These are phyloP conservation scores for Anolis sagrei DNA, from an alignment of 2,113 vertebrate genomes.

Conservation along the genomic window DNA sequence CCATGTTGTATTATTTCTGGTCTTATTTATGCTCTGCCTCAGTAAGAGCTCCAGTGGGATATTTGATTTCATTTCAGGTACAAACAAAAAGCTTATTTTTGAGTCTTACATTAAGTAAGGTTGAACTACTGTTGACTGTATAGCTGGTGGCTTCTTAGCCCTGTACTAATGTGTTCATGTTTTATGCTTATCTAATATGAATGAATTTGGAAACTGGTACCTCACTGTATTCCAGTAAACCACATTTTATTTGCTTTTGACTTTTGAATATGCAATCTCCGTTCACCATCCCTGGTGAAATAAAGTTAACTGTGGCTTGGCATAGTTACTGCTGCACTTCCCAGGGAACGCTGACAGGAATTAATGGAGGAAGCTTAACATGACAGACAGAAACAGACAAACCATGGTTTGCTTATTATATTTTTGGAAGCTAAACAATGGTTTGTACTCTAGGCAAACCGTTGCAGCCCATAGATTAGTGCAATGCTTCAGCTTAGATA, in stretches of 20 bases:
- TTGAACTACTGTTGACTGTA: not conserved
- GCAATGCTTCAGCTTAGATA: not conserved
- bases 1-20: not conserved
- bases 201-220: not conserved
- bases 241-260: not conserved
- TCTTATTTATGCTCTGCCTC: not conserved
- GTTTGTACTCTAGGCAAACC: not conserved
- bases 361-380: not conserved
- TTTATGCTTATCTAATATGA: not conserved
- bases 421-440: slow-evolving; percentile 10
- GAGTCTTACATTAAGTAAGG: not conserved
- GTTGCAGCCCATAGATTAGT: not conserved
- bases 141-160: not conserved
- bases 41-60: not conserved
- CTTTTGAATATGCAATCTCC: not conserved
- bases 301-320: not conserved
- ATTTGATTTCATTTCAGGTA: not conserved
- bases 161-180: not conserved
- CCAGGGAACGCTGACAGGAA: not conserved
- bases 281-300: not conserved
- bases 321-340: not conserved
- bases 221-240: not conserved
- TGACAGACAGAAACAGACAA: not conserved
- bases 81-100: not conserved
- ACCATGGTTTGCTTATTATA: not conserved